Base-by-base conservation (phyloP, 2,797 vertebrate species). In the Onychomys leucogaster region DNA sequence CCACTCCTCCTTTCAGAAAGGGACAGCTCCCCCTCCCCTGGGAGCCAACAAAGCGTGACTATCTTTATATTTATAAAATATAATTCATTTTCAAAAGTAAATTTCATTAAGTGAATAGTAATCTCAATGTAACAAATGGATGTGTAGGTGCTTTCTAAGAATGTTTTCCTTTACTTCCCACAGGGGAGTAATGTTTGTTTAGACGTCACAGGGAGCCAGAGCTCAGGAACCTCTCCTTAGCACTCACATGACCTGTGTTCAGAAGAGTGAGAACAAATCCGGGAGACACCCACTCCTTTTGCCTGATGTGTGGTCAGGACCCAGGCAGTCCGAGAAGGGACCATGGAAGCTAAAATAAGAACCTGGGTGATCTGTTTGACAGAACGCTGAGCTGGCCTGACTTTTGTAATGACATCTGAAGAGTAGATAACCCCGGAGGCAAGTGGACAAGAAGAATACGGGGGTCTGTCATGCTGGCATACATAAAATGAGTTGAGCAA, bases 401-500 rank as follows among this genome's bases (percentile, higher is more conserved):
- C 89, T 97, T 97, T 92, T 96, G 90, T 90, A 96, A 93, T 94
- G 96, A 95, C 93, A 85, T n/a, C 96, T 95, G 94, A 93, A 89
- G 19, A 59, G n/a, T 80, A n/a, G n/a, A 41, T 89, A 97, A 94
- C 84, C 95, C 94, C 1, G 14, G 87, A 96, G 94, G 67, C 82
- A 92, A 71, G 94, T 73, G 59, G 77, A 71, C 88, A 77, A 69
- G 89, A 92, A 96, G 59, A 96, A 0, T 0, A 12, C 84, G 27
- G 34, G 84, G 89, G 59, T n/a, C n/a, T n/a, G n/a, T 67, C 2
- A 16, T 49, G 25, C 82, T 0, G 2, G 34, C 37, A 94, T 85
- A 75, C 49, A 29, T 57, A 67, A 91, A 95, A 73, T 32, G 23
- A 82, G 37, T 89, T 65, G 95, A 89, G 41, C 63, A 37, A 49